Base-by-base conservation (phyloP, 2,888 invertebrate genomes). In the Thera britannica region DNA sequence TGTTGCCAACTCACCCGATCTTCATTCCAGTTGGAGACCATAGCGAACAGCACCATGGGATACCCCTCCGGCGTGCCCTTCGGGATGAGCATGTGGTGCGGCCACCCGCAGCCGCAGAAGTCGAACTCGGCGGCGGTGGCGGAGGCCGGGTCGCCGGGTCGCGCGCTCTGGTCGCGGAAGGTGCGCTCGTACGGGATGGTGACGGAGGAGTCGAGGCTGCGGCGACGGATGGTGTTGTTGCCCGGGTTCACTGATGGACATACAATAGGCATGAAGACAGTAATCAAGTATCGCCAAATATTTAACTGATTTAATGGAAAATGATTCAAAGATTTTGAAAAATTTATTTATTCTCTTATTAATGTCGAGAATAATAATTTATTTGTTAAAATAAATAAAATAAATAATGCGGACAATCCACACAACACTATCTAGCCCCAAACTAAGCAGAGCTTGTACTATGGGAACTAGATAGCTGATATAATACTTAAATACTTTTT, bases 41-140 rank as follows among this genome's bases (percentile, higher is more conserved):
- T 97, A 54, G 95, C 96, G 84, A 97, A 97, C 52, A 97, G 89
- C 74, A 96, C 95, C 80, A 96, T 95, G 0, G 93, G 88, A 87
- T 94, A 95, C 0, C 97, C 97, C 67, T 94, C 92, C 0, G 93
- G 80, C 3, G 86, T 95, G 3, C 97, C 97, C 87, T 95, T 96
- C 0, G 97, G 96, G 48, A 97, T 75, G 5, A 97, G 94, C 95
- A 97, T 95, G 86, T 97, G 97, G 70, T 97, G 96, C 0, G 97
- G 97, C 97, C 97, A 97, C 61, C 97, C 97, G 79, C 98, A 98
- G 70, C 97, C 97, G 90, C 98, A 98, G 94, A 97, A 97, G 89
- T 96, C 96, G 90, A 96, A 97, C 75, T 94, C 92, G 0, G 90
- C 90, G 0, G 94, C 88, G 2, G 92, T 88, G 0, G 88, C 91